Conservation (phyloP, 1,140 invertebrate species). For the Drosophila lini region DNA sequence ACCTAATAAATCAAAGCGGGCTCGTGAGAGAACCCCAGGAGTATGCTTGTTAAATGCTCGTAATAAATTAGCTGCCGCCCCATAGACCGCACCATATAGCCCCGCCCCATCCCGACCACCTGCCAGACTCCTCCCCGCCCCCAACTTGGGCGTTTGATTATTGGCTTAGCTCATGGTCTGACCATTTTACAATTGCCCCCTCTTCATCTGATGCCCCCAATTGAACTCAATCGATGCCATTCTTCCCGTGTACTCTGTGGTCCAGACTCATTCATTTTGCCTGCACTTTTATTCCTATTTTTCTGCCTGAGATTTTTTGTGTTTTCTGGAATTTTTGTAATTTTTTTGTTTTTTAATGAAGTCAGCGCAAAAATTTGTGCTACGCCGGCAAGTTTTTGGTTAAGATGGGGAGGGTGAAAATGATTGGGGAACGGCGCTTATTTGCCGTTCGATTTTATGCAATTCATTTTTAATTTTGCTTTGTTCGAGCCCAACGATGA, state of each 20-base stretch:
- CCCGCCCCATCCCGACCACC: constrained; percentile 11
- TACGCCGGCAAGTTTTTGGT: constrained; percentile 50
- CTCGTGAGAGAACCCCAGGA: constrained; percentile 67
- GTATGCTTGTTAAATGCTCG: constrained; percentile 81
- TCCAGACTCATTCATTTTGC: constrained; percentile 76
- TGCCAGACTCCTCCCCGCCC: constrained; percentile 14
- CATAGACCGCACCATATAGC: constrained; percentile 31
- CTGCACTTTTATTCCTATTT: constrained; percentile 58
- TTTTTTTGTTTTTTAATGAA: constrained; percentile 64
- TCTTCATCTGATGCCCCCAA: constrained; percentile 35
- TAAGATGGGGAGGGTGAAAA: constrained; percentile 2
- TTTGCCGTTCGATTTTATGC: constrained; percentile 52
- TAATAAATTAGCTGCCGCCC: constrained; percentile 77
- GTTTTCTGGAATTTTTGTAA: neutral
- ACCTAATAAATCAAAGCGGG: constrained; percentile 81
- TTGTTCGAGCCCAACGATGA: constrained; percentile 36
- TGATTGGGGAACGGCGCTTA: constrained; percentile 20
- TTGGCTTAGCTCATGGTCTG: constrained; percentile 73
- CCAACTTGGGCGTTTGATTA: constrained; percentile 49
- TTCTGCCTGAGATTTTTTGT: neutral
- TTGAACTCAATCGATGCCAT: constrained; percentile 74
- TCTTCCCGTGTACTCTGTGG: constrained; percentile 31
- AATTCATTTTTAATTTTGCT: constrained; percentile 66
- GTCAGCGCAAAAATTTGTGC: constrained; percentile 74
- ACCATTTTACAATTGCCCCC: constrained; percentile 69